Evolutionary conservation across 2,888 invertebrate species (phyloP), one percentile per base, ranked within the genome.

Genomic region (Luperina testacea): DNA sequence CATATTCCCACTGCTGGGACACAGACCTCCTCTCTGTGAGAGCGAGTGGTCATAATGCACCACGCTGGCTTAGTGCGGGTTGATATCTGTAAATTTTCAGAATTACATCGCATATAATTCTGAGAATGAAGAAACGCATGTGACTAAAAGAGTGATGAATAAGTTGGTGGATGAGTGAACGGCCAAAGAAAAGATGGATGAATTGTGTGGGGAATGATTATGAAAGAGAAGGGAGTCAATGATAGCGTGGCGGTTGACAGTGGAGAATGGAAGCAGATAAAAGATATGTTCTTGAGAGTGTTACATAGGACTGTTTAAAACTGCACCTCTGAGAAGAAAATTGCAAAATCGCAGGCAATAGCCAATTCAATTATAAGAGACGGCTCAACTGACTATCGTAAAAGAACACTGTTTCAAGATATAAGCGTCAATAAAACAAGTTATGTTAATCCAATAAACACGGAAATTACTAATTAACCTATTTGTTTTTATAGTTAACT

Each of bases 391-490:
- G 42, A 70, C 24, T 45, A 61, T 45, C 63, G 3, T 71, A 53
- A n/a, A 64, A 38, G 4, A 77, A 32, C 13, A 51, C 48, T 27
- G 4, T 80, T 72, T 13, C 0, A 17, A 64, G 38, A 48, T 38
- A 57, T 17, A 64, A 15, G 17, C 45, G 38, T 48, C 42, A 57
- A 24, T 71, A 69, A 78, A 79, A 71, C 83, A 67, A 71, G 83
- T 82, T 78, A 70, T 68, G 72, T 72, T 72, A 73, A 78, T 78
- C 38, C n/a, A 75, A 51, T 63, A 65, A 75, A 83, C 53, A 72
- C 45, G 48, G 80, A 75, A 75, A 81, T 61, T 15, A 38, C 53
- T 68, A 72, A 84, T 77, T 80, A 63, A 84, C 70, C 73, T 71
- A 71, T 80, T 84, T 69, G 48, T 77, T 73, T 70, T 38, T 38